phyloP scores from a whole-genome alignment of 2,888 invertebrate genomes.

The Lacanobia oleracea region DNA sequence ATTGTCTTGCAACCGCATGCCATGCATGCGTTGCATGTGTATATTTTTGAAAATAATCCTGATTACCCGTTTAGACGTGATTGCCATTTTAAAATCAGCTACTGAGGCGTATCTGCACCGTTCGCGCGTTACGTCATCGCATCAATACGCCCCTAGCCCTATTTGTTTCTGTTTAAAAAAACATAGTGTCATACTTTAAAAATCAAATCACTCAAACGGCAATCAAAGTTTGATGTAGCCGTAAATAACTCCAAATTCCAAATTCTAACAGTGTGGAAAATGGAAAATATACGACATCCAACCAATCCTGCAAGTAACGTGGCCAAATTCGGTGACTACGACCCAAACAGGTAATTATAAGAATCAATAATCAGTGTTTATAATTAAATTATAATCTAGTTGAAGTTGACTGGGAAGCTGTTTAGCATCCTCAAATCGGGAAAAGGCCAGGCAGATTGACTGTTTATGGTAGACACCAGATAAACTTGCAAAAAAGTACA shows the following conservation, averaged over 20 bases:
- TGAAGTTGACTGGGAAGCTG: not conserved
- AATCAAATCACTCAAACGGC: not conserved
- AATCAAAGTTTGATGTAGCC: not conserved
- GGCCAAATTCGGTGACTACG: constrained; percentile 79
- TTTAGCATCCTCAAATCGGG: not conserved
- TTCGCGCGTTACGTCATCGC: too few relatives aligned
- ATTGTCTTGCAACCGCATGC: too few relatives aligned
- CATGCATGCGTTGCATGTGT: too few relatives aligned
- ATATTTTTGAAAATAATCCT: too few relatives aligned
- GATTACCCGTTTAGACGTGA: too few relatives aligned
- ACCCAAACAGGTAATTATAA: constrained; percentile 78
- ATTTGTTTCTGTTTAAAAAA: not conserved
- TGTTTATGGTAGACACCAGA: too few relatives aligned
- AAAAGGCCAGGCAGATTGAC: not conserved
- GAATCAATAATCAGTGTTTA: not conserved
- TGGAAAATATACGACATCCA: constrained; percentile 72
- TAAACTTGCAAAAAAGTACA: too few relatives aligned
- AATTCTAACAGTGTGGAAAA: constrained; percentile 36
- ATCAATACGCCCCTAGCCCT: too few relatives aligned
- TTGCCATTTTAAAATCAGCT: too few relatives aligned
- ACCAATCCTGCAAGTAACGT: constrained; percentile 80
- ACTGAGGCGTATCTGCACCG: too few relatives aligned
- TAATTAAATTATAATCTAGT: not conserved
- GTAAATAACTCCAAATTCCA: constrained; percentile 7
- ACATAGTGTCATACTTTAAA: not conserved